A percentile compares a stretch with the other conserved stretches of the same genome.
Evolutionary conservation across 2,888 invertebrate species (phyloP).

Genomic region (Melangyna quadrimaculata): DNA sequence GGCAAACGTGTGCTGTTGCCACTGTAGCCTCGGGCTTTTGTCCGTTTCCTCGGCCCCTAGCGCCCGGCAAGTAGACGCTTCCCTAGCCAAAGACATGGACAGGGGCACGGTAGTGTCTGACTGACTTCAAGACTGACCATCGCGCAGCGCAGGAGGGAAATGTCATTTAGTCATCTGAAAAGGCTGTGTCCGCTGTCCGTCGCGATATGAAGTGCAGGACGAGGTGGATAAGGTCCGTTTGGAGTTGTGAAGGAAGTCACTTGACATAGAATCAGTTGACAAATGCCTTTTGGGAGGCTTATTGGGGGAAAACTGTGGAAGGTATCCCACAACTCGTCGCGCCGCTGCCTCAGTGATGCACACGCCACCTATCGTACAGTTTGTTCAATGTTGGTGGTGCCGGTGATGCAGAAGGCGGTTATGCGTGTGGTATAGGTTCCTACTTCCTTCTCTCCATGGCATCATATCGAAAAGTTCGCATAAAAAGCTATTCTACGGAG

Average conservation of each 20-base stretch:
- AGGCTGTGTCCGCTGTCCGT: slow-evolving; percentile 34
- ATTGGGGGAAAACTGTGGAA: slow-evolving; percentile 59
- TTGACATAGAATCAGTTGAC: slow-evolving; percentile 71
- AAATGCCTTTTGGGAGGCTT: slow-evolving; percentile 69
- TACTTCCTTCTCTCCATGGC: slow-evolving; percentile 16
- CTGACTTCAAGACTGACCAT: slow-evolving; percentile 41
- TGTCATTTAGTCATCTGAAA: slow-evolving; percentile 62
- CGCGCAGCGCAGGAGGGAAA: slow-evolving; percentile 37
- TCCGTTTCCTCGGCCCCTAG: not conserved
- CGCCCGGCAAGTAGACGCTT: not conserved
- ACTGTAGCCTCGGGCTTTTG: slow-evolving; percentile 32
- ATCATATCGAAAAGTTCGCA: not conserved
- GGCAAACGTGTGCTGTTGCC: slow-evolving; percentile 46
- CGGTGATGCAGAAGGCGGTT: not conserved
- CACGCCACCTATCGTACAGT: slow-evolving; percentile 52
- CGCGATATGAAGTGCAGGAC: slow-evolving; percentile 21
- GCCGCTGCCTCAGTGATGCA: slow-evolving; percentile 32
- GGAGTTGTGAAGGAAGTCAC: slow-evolving; percentile 57
- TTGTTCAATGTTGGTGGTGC: slow-evolving; percentile 8
- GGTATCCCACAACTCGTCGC: slow-evolving; percentile 43
- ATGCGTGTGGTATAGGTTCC: slow-evolving; percentile 40
- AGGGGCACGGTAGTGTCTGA: not conserved
- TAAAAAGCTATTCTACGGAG: slow-evolving; percentile 3
- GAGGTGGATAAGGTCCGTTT: slow-evolving; percentile 7
- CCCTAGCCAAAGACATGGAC: not conserved